Evolutionary conservation across 2,113 vertebrate genomes (phyloP), one percentile per base, ranked within the genome.

Genomic region (Hypocryptadius cinnamomeus): DNA sequence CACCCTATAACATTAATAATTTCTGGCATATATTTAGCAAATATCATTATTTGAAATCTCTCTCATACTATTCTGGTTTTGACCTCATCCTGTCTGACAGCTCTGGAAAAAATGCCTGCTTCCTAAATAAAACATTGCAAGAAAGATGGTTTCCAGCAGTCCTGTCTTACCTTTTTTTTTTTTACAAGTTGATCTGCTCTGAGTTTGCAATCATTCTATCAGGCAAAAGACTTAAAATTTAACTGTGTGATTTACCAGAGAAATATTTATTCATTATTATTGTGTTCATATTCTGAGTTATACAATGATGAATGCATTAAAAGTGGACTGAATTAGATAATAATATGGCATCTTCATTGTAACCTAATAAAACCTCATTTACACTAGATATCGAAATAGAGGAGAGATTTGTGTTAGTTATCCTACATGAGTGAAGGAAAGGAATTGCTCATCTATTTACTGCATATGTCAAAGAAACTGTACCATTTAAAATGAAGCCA

Each of bases 11-110:
- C 47, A 91, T 82, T 89, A 94, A 92, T 95, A 5, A 89, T 82
- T 87, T 91, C 79, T 93, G 84, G 56, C 84, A 77, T 89, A 54
- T 92, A 77, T 85, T 77, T 91, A 84, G 65, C 28, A 93, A 95
- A 79, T 92, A 65, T 66, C 27, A 74, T 87, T 93, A 96, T 63
- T 92, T 87, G 81, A 63, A 44, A 51, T 83, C 54, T 92, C 45
- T 90, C n/a, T 89, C 20, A 54, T 89, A 44, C 63, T 79, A 6
- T 79, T 90, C 85, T 86, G 57, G 42, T 63, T 89, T 93, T 94
- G 89, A 93, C 81, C 25, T 94, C 87, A 73, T 93, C 53, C 44
- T 57, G 37, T 76, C 35, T 48, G 78, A 91, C 73, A 92, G 54
- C 37, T 85, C 53, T 79, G 72, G 57, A 79, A 80, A 86, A 80